Conservation (phyloP, 2,797 vertebrate species). For the Pseudopleuronectes americanus region DNA sequence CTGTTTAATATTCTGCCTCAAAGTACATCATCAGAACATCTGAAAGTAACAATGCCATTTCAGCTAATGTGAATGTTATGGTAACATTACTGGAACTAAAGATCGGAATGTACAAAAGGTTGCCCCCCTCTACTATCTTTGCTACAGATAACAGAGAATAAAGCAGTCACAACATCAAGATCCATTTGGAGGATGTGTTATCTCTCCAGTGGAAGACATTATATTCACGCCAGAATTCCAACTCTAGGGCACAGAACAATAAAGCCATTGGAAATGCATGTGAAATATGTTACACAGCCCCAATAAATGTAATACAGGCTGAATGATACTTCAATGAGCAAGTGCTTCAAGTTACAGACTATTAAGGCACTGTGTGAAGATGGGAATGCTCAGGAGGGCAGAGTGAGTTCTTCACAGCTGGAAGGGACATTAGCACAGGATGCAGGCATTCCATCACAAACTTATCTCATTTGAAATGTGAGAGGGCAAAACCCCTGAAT, state of each 20-base stretch:
- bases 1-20: neutral
- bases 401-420: constrained; percentile 36
- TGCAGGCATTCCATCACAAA: constrained; percentile 35
- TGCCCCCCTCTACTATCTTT: neutral
- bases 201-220: constrained; percentile 64
- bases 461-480: constrained; percentile 32
- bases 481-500: constrained; percentile 24
- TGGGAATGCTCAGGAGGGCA: constrained; percentile 29
- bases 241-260: constrained; percentile 48
- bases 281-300: constrained; percentile 37
- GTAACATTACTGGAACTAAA: neutral
- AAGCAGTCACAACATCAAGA: constrained; percentile 46
- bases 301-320: constrained; percentile 46
- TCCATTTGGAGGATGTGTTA: constrained; percentile 52
- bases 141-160: constrained; percentile 48
- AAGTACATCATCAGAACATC: neutral
- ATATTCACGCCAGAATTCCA: constrained; percentile 44
- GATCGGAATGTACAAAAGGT: neutral
- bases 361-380: constrained; percentile 38
- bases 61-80: constrained; percentile 8
- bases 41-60: neutral
- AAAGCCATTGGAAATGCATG: constrained; percentile 38
- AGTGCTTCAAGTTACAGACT: constrained; percentile 45
- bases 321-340: constrained; percentile 47
- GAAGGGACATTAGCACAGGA: constrained; percentile 33